These are phyloP conservation scores for Pseudonaja textilis DNA, from an alignment of 2,113 vertebrate species.

Conservation along the genomic window DNA sequence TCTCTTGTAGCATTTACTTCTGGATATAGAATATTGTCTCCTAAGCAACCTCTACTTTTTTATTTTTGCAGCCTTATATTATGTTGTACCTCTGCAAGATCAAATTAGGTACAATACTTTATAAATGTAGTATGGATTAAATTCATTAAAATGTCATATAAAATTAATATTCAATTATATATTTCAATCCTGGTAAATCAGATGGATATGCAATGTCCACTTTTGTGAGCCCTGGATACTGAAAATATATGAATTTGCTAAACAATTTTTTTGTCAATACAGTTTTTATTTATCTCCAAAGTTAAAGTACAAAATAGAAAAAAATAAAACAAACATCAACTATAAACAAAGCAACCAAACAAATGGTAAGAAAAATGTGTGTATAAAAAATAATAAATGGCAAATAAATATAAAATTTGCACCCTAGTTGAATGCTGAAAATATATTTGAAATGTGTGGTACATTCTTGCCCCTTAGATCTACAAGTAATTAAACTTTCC, in stretches of 20 bases:
- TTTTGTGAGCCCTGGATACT: not conserved
- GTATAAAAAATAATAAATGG: not conserved
- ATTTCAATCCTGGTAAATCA: not conserved
- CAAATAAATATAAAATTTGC: not conserved
- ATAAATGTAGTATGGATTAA: not conserved
- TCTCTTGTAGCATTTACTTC: not conserved
- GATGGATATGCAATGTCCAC: not conserved
- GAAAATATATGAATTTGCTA: not conserved
- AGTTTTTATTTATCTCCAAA: not conserved
- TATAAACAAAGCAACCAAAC: not conserved
- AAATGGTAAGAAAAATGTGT: not conserved
- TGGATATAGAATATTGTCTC: not conserved
- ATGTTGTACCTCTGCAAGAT: not conserved
- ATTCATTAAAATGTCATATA: not conserved
- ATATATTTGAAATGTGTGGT: not conserved
- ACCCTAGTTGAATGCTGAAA: not conserved
- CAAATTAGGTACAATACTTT: not conserved
- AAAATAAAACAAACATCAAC: not conserved
- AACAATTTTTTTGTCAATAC: not conserved
- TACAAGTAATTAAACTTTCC: not conserved
- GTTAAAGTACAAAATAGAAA: not conserved
- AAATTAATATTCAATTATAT: not conserved
- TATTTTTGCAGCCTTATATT: not conserved
- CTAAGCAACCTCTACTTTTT: not conserved
- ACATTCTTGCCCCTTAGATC: not conserved